These are phyloP conservation scores for Erebia epiphron DNA, from an alignment of 2,888 invertebrate genomes.

Conservation along the genomic window DNA sequence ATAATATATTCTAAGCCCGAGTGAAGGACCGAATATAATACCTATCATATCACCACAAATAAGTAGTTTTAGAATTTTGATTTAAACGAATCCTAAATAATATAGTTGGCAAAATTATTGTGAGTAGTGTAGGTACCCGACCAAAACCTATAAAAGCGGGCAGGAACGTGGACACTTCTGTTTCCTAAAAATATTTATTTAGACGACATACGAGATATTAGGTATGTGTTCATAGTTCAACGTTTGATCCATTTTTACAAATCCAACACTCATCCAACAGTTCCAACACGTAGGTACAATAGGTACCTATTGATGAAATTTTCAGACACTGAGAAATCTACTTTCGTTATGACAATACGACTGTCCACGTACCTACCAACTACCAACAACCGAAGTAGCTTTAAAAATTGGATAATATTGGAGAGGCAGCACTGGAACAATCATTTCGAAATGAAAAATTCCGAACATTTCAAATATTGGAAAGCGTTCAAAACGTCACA, in stretches of 20 bases:
- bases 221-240: too few species aligned
- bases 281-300: background rate
- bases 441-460: conserved; percentile 71
- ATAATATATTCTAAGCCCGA: too few species aligned
- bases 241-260: background rate
- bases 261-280: background rate
- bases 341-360: conserved; percentile 4
- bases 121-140: too few species aligned
- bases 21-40: too few species aligned
- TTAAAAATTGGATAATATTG: conserved; percentile 30
- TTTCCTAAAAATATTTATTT: too few species aligned
- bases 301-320: background rate
- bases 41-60: too few species aligned
- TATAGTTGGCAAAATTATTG: too few species aligned
- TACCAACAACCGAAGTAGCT: conserved; percentile 8
- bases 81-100: too few species aligned
- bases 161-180: too few species aligned
- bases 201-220: too few species aligned
- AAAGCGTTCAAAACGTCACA: conserved; percentile 43
- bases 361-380: background rate
- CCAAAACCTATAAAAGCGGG: too few species aligned
- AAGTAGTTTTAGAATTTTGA: too few species aligned
- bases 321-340: background rate
- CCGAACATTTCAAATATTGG: conserved; percentile 53
- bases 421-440: conserved; percentile 49